A percentile compares a stretch with the other conserved stretches of the same genome.
These are phyloP conservation scores for Fratercula arctica DNA, from an alignment of 2,797 vertebrate species.

Conservation along the genomic window DNA sequence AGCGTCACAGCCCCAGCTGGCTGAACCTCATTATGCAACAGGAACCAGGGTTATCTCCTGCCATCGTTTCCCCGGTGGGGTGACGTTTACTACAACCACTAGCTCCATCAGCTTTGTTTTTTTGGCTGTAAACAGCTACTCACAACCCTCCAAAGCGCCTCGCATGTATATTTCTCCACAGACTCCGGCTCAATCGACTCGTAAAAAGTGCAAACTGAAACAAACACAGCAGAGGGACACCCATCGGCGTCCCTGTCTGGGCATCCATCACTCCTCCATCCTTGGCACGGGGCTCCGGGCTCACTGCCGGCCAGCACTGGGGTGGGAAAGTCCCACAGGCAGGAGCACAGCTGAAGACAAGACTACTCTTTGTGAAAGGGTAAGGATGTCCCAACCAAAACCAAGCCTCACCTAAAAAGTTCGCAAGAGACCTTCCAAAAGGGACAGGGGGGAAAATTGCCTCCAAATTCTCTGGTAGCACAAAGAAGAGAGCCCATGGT, in stretches of 20 bases:
- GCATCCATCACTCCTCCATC: slow-evolving; percentile 40
- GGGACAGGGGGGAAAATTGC: background rate
- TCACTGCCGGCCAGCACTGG: background rate
- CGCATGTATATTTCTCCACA: background rate
- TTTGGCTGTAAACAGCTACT: slow-evolving; percentile 27
- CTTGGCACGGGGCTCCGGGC: slow-evolving; percentile 18
- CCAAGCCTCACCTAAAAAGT: background rate
- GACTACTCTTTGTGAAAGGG: background rate
- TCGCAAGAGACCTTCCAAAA: background rate
- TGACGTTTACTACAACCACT: slow-evolving; percentile 48
- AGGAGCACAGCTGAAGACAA: background rate
- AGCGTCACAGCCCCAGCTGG: background rate
- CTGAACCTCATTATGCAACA: background rate
- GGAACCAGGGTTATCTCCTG: slow-evolving; percentile 41
- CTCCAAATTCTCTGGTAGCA: background rate
- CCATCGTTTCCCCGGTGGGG: slow-evolving; percentile 24
- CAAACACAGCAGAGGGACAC: slow-evolving; percentile 63
- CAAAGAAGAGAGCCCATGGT: background rate
- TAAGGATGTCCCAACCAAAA: background rate
- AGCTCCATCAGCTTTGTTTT: background rate
- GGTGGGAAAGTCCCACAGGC: background rate
- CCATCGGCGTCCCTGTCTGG: slow-evolving; percentile 13
- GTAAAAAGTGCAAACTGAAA: slow-evolving; percentile 69
- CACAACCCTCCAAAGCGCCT: background rate
- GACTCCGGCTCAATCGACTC: slow-evolving; percentile 45